Conservation (phyloP, 2,888 invertebrate genomes). For the Apomyelois bistriatella region DNA sequence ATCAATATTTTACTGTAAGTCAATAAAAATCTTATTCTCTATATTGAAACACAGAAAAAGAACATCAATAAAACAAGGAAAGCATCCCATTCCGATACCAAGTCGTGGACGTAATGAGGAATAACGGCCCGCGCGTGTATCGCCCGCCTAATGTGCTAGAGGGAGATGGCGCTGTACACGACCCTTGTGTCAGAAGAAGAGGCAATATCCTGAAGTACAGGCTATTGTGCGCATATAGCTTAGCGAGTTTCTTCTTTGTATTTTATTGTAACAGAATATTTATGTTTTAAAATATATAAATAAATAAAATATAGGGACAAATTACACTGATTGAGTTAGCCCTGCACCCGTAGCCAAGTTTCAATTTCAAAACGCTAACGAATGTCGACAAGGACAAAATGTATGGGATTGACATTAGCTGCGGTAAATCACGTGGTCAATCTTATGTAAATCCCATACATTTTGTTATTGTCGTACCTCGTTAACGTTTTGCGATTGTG, state of each 20-base stretch:
- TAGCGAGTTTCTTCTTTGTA: conserved; percentile 17
- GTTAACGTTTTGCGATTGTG: too few relatives aligned
- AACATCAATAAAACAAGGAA: conserved; percentile 67
- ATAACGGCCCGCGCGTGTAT: conserved; percentile 66
- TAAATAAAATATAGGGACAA: too few relatives aligned
- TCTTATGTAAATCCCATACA: too few relatives aligned
- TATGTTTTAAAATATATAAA: too few relatives aligned
- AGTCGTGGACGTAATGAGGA: conserved; percentile 66
- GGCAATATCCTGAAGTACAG: conserved; percentile 32
- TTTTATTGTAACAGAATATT: conserved; percentile 1
- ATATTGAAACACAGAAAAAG: conserved; percentile 20
- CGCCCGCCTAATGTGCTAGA: conserved; percentile 53
- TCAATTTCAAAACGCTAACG: too few relatives aligned
- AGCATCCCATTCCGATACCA: conserved; percentile 62
- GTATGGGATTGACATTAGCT: too few relatives aligned
- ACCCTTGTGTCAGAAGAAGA: conserved; percentile 30
- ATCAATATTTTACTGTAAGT: not conserved
- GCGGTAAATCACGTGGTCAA: too few relatives aligned
- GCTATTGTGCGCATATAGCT: conserved; percentile 27
- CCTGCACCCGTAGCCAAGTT: too few relatives aligned
- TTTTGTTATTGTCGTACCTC: too few relatives aligned
- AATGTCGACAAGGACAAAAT: too few relatives aligned
- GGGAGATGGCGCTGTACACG: conserved; percentile 27
- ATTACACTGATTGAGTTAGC: too few relatives aligned
- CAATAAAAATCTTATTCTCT: conserved; percentile 13